Evolutionary conservation across 2,888 invertebrate genomes (phyloP), one percentile per base, ranked within the genome.

Genomic region (Sphinx pinastri): DNA sequence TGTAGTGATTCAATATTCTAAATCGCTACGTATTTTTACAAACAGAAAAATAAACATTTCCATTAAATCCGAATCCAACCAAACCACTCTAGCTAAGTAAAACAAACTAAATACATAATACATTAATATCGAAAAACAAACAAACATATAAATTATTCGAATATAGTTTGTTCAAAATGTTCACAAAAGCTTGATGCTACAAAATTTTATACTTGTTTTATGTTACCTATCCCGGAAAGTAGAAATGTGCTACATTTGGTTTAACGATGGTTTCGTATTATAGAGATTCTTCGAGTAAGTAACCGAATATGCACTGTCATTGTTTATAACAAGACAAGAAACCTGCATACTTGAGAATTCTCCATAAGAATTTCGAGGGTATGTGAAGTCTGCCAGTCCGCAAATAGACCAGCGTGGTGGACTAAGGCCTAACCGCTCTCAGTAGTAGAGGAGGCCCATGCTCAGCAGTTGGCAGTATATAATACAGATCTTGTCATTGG

Each of bases 101-200:
- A 16, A 60, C 45, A 60, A 60, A 60, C 45, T n/a, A 11, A 13
- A 49, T 63, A 49, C 63, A 49, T 57, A 31, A 57, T 57, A 57
- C 57, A 57, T 57, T 25, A 12, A 57, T 57, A 57, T 49, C 13
- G 47, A 7, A 49, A 19, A 19, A 49, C 63, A 63, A 63, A 63
- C 60, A 63, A 63, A 63, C 49, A 49, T 13, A 63, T 60, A 60
- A 60, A 63, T 49, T 49, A 19, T 49, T 63, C 63, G 8, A 5
- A 10, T 63, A 19, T 13, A 63, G 63, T 49, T 49, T 49, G 60
- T 47, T 47, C 57, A 25, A 58, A 31, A 63, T 13, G 47, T 13
- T 47, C 19, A 63, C 49, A 49, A 63, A 63, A 63, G 57, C 60
- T 60, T 45, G n/a, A n/a, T 16, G 12, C 60, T 49, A 7, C 63